Evolutionary conservation across 2,888 invertebrate genomes (phyloP), one percentile per base, ranked within the genome.

Genomic region (Lottia gigantea): DNA sequence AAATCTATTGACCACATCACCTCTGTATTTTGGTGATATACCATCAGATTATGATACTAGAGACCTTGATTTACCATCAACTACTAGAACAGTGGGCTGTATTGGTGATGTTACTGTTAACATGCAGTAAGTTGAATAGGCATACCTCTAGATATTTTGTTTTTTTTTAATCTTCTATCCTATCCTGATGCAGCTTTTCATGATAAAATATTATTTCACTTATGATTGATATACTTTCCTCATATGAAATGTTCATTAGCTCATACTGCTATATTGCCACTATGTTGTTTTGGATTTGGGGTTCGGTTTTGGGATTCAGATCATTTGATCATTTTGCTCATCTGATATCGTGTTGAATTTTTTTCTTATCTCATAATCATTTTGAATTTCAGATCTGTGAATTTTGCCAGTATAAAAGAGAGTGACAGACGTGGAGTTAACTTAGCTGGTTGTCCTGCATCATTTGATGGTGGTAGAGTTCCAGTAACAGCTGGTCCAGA

Each of bases 81-180:
- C 90, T 6, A 91, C 71, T 6, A 78, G 94, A 4, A 95, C 97
- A 86, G 90, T 91, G 40, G 98, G 98, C 1, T 98, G 98, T 88
- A 93, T 99, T 62, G 95, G 95, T 0, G 98, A 98, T 87, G 94
- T 95, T 0, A 95, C 95, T 0, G 90, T 97, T 67, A 96, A 97
- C 86, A 94, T 94, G 1, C 91, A 92, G 71, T 92, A 93, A 66
- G 84, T 74, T 23, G 11, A 49, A 2, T 65, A 31, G n/a, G n/a
- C n/a, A n/a, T n/a, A n/a, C n/a, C n/a, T n/a, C n/a, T n/a, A n/a
- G n/a, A n/a, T n/a, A n/a, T n/a, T n/a, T n/a, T n/a, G n/a, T n/a
- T n/a, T n/a, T n/a, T n/a, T n/a, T n/a, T n/a, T n/a, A n/a, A n/a
- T n/a, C n/a, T n/a, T n/a, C n/a, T n/a, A n/a, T n/a, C n/a, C n/a